These are phyloP conservation scores for Ophiodon elongatus DNA, from an alignment of 2,113 vertebrate genomes.

Conservation along the genomic window DNA sequence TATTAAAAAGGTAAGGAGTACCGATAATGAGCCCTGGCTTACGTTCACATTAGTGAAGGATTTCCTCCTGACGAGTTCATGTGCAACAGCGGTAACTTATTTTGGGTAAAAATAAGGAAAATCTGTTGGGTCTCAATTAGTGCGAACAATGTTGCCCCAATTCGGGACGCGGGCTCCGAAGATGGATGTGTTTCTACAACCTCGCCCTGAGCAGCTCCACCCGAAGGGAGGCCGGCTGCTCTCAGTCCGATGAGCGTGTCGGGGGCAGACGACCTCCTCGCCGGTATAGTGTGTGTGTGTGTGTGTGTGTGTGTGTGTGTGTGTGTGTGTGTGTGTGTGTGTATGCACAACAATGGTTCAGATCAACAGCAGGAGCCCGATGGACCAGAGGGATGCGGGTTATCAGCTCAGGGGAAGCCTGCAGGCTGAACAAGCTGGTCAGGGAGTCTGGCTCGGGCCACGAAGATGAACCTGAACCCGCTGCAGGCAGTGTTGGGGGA, in stretches of 20 bases:
- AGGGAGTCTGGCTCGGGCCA: constrained; percentile 14
- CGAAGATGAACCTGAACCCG: constrained; percentile 14
- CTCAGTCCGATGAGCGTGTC: constrained; percentile 15
- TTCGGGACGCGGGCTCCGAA: constrained; percentile 5
- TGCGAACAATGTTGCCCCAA: not conserved
- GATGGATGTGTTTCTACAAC: constrained; percentile 32
- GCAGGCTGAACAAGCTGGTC: constrained; percentile 41
- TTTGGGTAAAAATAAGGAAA: constrained; percentile 39
- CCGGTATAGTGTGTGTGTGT: not conserved
- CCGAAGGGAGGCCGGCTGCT: not conserved
- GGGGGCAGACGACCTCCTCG: constrained; percentile 28
- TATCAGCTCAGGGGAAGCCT: constrained; percentile 50
- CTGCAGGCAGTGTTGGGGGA: not conserved
- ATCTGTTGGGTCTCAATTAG: constrained; percentile 68
- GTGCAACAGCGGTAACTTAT: constrained; percentile 29
- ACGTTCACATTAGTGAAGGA: too few species aligned
- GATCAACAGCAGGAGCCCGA: constrained; percentile 30
- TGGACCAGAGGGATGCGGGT: constrained; percentile 35
- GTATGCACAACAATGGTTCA: constrained; percentile 31
- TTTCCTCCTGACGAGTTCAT: constrained; percentile 13
- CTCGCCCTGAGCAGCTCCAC: not conserved
- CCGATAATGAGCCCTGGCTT: not conserved
- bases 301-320: too few species aligned
- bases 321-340: constrained; percentile 4
- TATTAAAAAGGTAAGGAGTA: too few species aligned